Evolutionary conservation across 2,113 vertebrate genomes (phyloP), one percentile per base, ranked within the genome.

Genomic region (Corythornis madagascariensis): DNA sequence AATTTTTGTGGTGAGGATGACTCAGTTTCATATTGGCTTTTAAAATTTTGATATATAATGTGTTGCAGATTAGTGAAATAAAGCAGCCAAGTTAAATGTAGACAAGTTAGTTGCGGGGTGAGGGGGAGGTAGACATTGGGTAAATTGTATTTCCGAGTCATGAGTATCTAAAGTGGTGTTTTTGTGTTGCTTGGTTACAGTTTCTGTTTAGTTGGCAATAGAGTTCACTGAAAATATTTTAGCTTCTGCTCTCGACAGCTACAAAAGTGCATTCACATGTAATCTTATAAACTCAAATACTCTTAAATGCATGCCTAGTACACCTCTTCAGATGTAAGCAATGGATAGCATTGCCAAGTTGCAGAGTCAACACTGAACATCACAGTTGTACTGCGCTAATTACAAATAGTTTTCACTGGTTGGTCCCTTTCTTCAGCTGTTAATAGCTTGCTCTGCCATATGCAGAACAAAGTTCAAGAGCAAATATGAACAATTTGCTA

Each of bases 161-260:
- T 35, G 71, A 92, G 85, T 78, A 88, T 70, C 77, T 67, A 80
- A 92, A 96, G 38, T 13, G 28, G 61, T 96, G 76, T 93, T 97
- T 96, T 92, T 76, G 72, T 7, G 89, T 91, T 95, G 93, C 92
- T 92, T 95, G 84, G 94, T 89, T 94, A 96, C 90, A 33, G 29
- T 92, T 95, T 96, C 88, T 94, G 64, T 94, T 96, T 96, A 83
- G 87, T 19, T 94, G 77, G 88, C 74, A 92, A 17, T 57, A 66
- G 31, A 65, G 47, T 78, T 93, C 60, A 88, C 80, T 45, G 82
- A 92, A 80, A 95, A 90, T 89, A 91, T 88, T 94, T 91, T 50
- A 63, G 61, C 90, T 96, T 94, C 78, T 92, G 28, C 91, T 96
- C 40, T 63, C 91, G 52, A 84, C 50, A 84, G 57, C 86, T 75